Conservation (phyloP, 2,888 invertebrate species). For the Malthinus flaveolus region DNA sequence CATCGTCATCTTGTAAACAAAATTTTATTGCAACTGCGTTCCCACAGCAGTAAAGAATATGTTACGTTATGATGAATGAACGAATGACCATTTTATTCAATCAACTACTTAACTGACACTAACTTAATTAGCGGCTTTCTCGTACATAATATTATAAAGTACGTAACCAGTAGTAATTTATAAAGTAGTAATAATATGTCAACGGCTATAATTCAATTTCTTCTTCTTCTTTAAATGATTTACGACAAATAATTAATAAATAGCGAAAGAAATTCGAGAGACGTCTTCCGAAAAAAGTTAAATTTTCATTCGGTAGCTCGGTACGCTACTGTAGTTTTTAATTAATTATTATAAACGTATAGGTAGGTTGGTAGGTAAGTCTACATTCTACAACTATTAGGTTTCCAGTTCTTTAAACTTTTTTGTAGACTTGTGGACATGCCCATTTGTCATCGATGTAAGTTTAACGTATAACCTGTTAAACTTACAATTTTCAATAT, state of each 20-base stretch:
- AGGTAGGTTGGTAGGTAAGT: too few species aligned
- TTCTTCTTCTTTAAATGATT: slow-evolving; percentile 2
- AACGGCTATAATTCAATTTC: slow-evolving; percentile 18
- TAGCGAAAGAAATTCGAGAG: not conserved
- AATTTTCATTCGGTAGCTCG: too few species aligned
- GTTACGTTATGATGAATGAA: slow-evolving; percentile 19
- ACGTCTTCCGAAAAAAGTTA: not conserved
- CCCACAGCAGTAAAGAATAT: slow-evolving; percentile 32
- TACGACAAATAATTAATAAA: too few species aligned
- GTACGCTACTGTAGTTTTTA: not conserved
- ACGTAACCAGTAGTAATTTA: slow-evolving; percentile 22
- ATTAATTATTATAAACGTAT: too few species aligned
- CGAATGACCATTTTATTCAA: slow-evolving; percentile 39
- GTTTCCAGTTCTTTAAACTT: too few species aligned
- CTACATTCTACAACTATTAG: too few species aligned
- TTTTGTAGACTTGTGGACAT: too few species aligned
- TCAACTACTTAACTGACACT: slow-evolving; percentile 37
- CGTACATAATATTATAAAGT: slow-evolving; percentile 7
- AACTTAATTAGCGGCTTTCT: slow-evolving; percentile 38
- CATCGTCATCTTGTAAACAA: slow-evolving; percentile 8
- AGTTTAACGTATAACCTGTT: too few species aligned
- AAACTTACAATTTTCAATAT: too few species aligned
- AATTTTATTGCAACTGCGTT: slow-evolving; percentile 20
- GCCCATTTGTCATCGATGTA: too few species aligned
- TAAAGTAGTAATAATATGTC: slow-evolving; percentile 20